Percentiles rank a stretch among this genome's conserved stretches.
Evolutionary conservation across 2,113 vertebrate genomes (phyloP).

Genomic region (Jaculus jaculus): DNA sequence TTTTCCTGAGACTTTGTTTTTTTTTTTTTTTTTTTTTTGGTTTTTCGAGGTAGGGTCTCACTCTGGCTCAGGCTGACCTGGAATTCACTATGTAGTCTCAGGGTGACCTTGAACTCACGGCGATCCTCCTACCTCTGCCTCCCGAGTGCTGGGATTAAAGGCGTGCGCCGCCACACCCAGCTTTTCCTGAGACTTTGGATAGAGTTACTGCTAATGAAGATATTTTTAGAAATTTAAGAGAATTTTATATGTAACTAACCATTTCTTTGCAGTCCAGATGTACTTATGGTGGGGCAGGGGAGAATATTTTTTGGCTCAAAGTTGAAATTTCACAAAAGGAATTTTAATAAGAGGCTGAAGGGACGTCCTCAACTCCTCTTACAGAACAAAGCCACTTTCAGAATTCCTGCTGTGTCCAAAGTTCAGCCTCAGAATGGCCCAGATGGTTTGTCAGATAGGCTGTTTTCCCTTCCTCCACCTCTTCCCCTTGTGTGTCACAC

Average conservation of each 20-base stretch:
- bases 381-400: accelerated
- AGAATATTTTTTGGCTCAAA: not conserved
- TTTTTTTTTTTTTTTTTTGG: too few relatives aligned
- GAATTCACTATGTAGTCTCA: too few relatives aligned
- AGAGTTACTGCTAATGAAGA: not conserved
- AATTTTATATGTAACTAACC: accelerated
- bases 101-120: too few relatives aligned
- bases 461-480: not conserved
- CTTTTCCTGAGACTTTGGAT: not conserved
- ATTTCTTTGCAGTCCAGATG: not conserved
- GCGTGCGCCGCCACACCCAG: too few relatives aligned
- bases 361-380: too few relatives aligned
- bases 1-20: not conserved
- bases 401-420: not conserved
- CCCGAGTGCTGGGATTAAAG: too few relatives aligned
- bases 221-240: not conserved
- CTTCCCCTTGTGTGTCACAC: accelerated
- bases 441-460: not conserved
- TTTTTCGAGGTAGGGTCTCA: too few relatives aligned
- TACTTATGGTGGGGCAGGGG: not conserved
- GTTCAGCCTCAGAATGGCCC: not conserved
- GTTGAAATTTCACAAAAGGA: not conserved
- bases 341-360: not conserved
- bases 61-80: too few relatives aligned
- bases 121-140: too few relatives aligned